Base-by-base conservation (phyloP, 2,888 invertebrate genomes). In the Ectemnius cavifrons region DNA sequence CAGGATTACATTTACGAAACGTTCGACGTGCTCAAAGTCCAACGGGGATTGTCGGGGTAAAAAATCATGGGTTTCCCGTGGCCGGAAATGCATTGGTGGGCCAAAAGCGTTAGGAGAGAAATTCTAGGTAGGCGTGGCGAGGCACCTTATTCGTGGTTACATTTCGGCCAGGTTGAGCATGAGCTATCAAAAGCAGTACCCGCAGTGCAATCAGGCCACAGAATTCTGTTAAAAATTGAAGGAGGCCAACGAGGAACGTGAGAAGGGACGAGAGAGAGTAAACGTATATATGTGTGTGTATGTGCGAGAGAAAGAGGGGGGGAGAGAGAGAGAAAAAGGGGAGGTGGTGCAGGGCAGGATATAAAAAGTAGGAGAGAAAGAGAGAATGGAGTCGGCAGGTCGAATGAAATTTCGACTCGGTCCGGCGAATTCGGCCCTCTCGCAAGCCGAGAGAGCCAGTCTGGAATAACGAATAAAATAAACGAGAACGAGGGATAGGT, bases 381-480 rank as follows among this genome's bases (percentile, higher is more conserved):
- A 16, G 52, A 52, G 52, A 52, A 52, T 52, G 13, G 52, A 52
- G 52, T 16, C 52, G 52, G 52, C 52, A 13, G 52, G 52, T 52
- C 52, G 52, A 52, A 52, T 16, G 52, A 52, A 52, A 52, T 52
- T 52, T 16, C 52, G 52, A 16, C 52, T 52, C 16, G 52, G 52
- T 52, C 52, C 52, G 52, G 52, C 52, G 52, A 52, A 52, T 52
- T 52, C 52, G 52, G n/a, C 52, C 52, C n/a, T 37, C 37, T 52
- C 52, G 52, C 8, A 52, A 52, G 52, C 52, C 52, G 16, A 52
- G 13, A 47, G n/a, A 14, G 16, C 52, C 52, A 16, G 37, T 37
- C 16, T 52, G 52, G 52, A 52, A 52, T 52, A 52, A 16, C n/a
- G 52, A 52, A 52, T 52, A 52, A 52, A 52, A 52, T 52, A 52